Base-by-base conservation (phyloP, 1,140 invertebrate species). In the Hyles euphorbiae region DNA sequence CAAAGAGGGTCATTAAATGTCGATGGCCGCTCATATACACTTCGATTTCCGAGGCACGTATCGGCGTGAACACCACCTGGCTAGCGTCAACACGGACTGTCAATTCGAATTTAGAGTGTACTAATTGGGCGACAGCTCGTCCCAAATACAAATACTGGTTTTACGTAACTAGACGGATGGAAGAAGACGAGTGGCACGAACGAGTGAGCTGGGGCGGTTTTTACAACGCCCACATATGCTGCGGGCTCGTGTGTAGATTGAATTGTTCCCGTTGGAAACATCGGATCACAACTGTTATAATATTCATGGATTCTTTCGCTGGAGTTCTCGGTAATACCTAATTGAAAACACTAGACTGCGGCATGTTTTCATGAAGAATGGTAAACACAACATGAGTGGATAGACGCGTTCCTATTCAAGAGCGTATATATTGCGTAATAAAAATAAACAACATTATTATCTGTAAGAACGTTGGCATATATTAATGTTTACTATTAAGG, bases 1-100 rank as follows among this genome's bases (percentile, higher is more conserved):
- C 84, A 87, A 87, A 87, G 82, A 71, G 68, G 73, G 72, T 76
- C 79, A 78, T 84, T 80, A 84, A 84, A 82, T 78, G 76, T 80
- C 71, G 61, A 64, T 65, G 59, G 68, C 70, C 65, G 65, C 56
- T 61, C 61, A 68, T 71, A 72, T 75, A 76, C 74, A 71, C 73
- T 72, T 64, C 65, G 71, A 71, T 63, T 68, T 70, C 66, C 55
- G 63, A 61, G 71, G 73, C 70, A 65, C 70, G 58, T 59, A 56
- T 33, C 68, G 53, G 56, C 50, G 56, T 62, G 66, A 68, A 61
- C 55, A 62, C 72, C 78, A 82, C 78, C 81, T 85, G 81, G 76
- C 67, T 56, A 77, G 73, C 80, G 77, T 81, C 81, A 83, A 80
- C 78, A 66, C 70, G 59, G 68, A 73, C 74, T 83, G 79, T 78